Evolutionary conservation across 1,140 invertebrate genomes (phyloP).

Genomic region (Epicauta chinensis): DNA sequence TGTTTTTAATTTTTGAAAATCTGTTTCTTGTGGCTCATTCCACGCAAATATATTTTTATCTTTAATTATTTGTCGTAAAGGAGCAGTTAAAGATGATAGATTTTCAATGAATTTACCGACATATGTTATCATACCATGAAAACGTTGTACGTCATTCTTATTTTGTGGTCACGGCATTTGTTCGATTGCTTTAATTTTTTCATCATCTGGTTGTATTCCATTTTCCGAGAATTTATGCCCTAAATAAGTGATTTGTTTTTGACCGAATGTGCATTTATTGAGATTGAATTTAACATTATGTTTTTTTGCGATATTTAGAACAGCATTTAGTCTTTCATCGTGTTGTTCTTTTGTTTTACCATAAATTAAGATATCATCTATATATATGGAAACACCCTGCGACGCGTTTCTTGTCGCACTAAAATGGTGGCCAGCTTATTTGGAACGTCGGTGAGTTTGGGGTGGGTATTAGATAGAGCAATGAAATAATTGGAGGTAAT

Average conservation of each 20-base stretch:
- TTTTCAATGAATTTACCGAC: conserved; percentile 36
- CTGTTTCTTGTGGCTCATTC: conserved; percentile 19
- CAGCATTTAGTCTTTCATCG: conserved; percentile 30
- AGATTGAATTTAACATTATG: conserved; percentile 36
- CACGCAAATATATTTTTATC: conserved; percentile 12
- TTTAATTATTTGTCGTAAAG: conserved; percentile 27
- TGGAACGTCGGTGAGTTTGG: no score
- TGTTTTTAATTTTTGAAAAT: conserved; percentile 30
- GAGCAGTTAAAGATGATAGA: conserved; percentile 27
- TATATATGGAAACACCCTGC: conserved; percentile 27
- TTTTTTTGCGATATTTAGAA: conserved; percentile 30
- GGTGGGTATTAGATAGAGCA: no score
- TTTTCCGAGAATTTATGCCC: conserved; percentile 2
- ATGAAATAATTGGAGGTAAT: no score
- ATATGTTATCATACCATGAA: conserved; percentile 36
- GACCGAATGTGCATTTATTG: conserved; percentile 32
- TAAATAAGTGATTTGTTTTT: conserved; percentile 13
- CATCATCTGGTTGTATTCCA: neutral
- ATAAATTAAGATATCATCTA: conserved; percentile 39
- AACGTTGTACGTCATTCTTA: conserved; percentile 31
- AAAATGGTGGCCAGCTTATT: no score
- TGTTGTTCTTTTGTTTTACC: conserved; percentile 30
- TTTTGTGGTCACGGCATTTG: neutral
- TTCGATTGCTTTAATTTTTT: conserved; percentile 1
- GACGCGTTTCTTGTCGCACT: no score